A percentile compares a stretch with the other conserved stretches of the same genome.
These are phyloP conservation scores for Athripsodes cinereus DNA, from an alignment of 2,888 invertebrate genomes.

Conservation along the genomic window DNA sequence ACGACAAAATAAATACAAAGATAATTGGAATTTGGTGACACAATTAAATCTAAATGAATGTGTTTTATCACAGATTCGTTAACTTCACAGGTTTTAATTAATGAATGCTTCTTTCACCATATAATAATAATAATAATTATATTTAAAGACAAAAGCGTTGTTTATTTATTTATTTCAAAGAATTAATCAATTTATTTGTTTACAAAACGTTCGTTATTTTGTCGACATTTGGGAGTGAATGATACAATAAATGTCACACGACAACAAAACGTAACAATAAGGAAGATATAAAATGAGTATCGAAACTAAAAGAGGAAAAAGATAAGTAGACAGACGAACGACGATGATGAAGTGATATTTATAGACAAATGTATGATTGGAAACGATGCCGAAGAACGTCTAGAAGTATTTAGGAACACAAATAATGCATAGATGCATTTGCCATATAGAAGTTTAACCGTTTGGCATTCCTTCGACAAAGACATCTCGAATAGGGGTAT, in stretches of 20 bases:
- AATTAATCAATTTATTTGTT: too few species aligned
- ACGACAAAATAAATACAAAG: too few species aligned
- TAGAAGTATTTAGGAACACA: neutral
- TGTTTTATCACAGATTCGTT: too few species aligned
- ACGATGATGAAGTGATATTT: neutral
- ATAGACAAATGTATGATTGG: neutral
- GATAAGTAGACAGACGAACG: neutral
- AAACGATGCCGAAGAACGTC: slow-evolving; percentile 1
- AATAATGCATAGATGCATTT: neutral
- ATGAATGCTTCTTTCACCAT: too few species aligned
- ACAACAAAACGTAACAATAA: neutral
- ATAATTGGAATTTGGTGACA: too few species aligned
- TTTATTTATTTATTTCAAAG: too few species aligned
- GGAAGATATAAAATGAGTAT: neutral
- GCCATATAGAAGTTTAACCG: neutral
- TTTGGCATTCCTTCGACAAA: neutral
- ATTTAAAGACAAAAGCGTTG: too few species aligned
- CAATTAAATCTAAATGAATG: too few species aligned
- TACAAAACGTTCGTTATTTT: too few species aligned
- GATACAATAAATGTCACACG: neutral
- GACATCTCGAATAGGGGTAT: neutral
- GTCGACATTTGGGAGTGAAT: too few species aligned
- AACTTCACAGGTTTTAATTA: too few species aligned
- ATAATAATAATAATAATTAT: too few species aligned
- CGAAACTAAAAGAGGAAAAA: neutral